These are phyloP conservation scores for Eucera pruinosa DNA, from an alignment of 2,888 invertebrate genomes.

Conservation along the genomic window DNA sequence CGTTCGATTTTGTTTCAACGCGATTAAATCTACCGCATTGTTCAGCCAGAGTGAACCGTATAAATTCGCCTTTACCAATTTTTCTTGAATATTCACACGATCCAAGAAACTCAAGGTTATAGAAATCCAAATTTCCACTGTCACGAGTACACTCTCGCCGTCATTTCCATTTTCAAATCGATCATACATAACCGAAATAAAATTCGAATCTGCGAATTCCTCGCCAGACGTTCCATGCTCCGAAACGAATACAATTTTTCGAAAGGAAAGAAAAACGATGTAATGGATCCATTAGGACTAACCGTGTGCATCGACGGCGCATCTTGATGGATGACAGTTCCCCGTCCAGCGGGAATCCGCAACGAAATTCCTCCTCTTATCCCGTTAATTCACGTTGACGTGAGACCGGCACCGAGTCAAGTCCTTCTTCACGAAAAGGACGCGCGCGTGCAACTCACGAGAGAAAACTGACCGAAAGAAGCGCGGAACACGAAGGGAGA, in stretches of 20 bases:
- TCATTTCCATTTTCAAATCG: not conserved
- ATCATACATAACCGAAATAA: not conserved
- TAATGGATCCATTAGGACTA: slow-evolving; percentile 46
- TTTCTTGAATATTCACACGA: too few relatives aligned
- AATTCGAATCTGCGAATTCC: not conserved
- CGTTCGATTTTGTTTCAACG: too few relatives aligned
- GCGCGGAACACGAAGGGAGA: slow-evolving; percentile 73
- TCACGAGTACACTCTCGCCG: not conserved
- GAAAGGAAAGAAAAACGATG: not conserved
- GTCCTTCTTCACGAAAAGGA: slow-evolving; percentile 66
- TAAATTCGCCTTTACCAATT: too few relatives aligned
- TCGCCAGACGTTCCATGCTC: not conserved
- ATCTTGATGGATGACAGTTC: slow-evolving; percentile 64
- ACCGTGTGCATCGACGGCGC: slow-evolving; percentile 75
- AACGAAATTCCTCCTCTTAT: slow-evolving; percentile 37
- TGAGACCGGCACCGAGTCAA: slow-evolving; percentile 41
- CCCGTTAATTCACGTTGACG: slow-evolving; percentile 36
- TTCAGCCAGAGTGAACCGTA: too few relatives aligned
- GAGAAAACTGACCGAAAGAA: slow-evolving; percentile 79
- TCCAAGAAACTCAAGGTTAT: too few relatives aligned
- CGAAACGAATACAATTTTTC: not conserved
- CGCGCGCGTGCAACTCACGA: slow-evolving; percentile 76
- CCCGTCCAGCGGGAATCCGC: slow-evolving; percentile 62
- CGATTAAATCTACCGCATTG: too few relatives aligned
- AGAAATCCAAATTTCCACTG: not conserved